A percentile compares a stretch with the other conserved stretches of the same genome.
These are phyloP conservation scores for Patagioenas fasciata DNA, from an alignment of 2,113 vertebrate genomes.

Conservation along the genomic window DNA sequence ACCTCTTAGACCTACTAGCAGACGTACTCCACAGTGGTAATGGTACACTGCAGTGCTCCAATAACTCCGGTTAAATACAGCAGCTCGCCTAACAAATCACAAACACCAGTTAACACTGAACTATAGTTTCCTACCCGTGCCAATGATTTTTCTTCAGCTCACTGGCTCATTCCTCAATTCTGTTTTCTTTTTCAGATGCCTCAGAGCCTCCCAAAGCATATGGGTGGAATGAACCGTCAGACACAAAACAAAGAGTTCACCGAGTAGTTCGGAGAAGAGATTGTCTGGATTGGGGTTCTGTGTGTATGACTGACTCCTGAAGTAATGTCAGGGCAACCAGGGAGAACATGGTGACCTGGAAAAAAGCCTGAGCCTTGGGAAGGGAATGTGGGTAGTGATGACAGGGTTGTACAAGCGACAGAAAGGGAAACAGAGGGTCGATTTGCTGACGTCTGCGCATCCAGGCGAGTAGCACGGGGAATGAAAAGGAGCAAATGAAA, in stretches of 20 bases:
- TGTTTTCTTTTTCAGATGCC: background rate
- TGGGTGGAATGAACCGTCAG: background rate
- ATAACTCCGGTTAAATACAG: constrained; percentile 23
- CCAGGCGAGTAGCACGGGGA: background rate
- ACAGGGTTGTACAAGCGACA: constrained; percentile 29
- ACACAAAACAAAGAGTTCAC: background rate
- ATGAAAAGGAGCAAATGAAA: background rate
- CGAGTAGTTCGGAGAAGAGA: background rate
- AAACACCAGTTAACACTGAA: background rate
- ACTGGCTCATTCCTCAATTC: background rate
- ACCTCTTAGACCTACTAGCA: constrained; percentile 3
- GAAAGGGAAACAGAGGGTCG: background rate
- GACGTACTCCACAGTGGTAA: background rate
- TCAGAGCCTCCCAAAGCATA: background rate
- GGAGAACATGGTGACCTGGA: constrained; percentile 48
- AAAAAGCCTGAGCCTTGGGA: constrained; percentile 25
- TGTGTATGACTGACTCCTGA: background rate
- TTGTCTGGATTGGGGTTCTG: background rate
- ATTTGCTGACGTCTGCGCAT: constrained; percentile 29
- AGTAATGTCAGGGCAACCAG: constrained; percentile 18
- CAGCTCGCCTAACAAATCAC: constrained; percentile 9
- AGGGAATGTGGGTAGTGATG: constrained; percentile 45
- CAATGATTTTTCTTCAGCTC: background rate
- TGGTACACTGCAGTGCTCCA: background rate
- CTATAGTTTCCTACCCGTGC: background rate